phyloP scores from a whole-genome alignment of 2,113 vertebrate species.

The Apteryx mantelli region DNA sequence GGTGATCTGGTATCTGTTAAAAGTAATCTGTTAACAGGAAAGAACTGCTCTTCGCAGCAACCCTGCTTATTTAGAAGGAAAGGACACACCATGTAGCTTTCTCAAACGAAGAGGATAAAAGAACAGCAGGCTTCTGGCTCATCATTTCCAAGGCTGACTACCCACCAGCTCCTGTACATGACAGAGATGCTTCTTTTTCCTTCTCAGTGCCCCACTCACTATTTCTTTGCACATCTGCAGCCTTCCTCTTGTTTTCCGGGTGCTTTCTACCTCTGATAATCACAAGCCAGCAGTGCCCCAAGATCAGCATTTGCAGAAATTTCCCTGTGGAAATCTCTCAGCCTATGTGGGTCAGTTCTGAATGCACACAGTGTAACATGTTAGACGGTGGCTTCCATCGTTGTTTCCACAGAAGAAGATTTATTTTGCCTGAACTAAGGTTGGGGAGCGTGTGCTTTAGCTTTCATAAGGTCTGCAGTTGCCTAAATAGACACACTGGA shows the following conservation, averaged over 20 bases:
- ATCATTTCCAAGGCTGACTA: background rate
- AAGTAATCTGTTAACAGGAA: background rate
- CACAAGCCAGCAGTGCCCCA: background rate
- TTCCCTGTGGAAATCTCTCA: background rate
- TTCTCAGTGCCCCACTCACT: background rate
- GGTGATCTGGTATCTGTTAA: background rate
- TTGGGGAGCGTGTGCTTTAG: background rate
- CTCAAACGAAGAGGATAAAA: background rate
- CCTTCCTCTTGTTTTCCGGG: background rate
- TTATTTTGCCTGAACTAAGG: background rate
- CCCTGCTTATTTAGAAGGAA: background rate
- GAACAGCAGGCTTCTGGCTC: background rate
- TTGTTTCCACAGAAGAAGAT: background rate
- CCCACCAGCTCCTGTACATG: background rate
- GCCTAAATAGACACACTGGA: background rate
- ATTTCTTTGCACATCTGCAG: background rate
- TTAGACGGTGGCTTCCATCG: background rate
- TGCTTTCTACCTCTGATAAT: background rate
- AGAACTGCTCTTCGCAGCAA: background rate
- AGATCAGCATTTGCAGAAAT: background rate
- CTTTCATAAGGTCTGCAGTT: background rate
- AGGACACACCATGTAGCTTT: background rate
- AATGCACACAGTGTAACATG: fast-evolving
- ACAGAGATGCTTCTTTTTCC: background rate
- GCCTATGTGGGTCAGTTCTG: fast-evolving